A percentile compares a stretch with the other conserved stretches of the same genome.
phyloP scores from a whole-genome alignment of 1,140 invertebrate species.

The Holotrichia oblita region DNA sequence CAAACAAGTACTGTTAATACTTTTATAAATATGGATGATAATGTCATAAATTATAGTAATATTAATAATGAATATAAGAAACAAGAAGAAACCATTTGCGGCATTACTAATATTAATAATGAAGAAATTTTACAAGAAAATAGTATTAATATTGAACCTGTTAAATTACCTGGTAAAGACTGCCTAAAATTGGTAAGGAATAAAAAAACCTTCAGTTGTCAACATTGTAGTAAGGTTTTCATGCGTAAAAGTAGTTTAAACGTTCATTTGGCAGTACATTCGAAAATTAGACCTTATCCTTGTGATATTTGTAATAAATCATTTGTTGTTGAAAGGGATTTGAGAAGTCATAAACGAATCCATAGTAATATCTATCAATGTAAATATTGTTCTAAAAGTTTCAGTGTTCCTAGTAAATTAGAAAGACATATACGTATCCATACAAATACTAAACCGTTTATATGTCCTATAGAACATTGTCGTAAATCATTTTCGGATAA shows the following conservation, averaged over 20 bases:
- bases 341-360: conserved; percentile 45
- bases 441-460: conserved; percentile 48
- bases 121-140: conserved; percentile 13
- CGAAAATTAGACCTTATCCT: conserved; percentile 46
- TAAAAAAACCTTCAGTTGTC: conserved; percentile 44
- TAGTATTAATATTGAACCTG: not conserved
- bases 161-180: conserved; percentile 3
- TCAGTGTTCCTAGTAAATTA: conserved; percentile 48
- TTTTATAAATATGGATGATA: conserved; percentile 11
- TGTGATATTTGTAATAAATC: conserved; percentile 48
- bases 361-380: conserved; percentile 47
- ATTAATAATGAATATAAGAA: not conserved
- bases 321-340: conserved; percentile 44
- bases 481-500: conserved; percentile 48
- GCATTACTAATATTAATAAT: not conserved
- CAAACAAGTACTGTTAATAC: conserved; percentile 15
- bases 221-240: conserved; percentile 46
- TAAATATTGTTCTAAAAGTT: conserved; percentile 46
- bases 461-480: conserved; percentile 46
- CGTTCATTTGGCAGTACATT: conserved; percentile 47
- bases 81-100: not conserved
- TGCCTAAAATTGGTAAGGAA: not conserved
- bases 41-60: conserved; percentile 18
- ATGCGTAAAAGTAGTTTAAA: conserved; percentile 46
- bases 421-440: conserved; percentile 49